These are phyloP conservation scores for Euura saliciscinereae DNA, from an alignment of 1,140 invertebrate species.

Conservation along the genomic window DNA sequence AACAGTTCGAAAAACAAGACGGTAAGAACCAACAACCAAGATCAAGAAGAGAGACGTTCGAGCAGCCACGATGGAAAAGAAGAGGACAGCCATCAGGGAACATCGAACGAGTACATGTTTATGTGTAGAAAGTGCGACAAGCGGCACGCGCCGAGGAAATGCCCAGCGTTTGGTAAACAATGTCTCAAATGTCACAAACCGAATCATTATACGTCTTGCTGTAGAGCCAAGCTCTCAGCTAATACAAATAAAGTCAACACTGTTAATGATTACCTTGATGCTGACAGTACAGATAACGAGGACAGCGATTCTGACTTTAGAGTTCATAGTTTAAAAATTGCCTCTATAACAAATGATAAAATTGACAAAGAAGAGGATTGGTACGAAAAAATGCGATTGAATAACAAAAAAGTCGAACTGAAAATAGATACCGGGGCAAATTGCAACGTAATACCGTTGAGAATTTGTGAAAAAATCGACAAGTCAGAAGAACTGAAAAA, in stretches of 20 bases:
- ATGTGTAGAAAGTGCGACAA: constrained; percentile 24
- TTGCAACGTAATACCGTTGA: constrained; percentile 26
- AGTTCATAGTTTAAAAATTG: neutral
- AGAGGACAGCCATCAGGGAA: neutral
- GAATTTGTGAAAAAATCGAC: constrained; percentile 27
- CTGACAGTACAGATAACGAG: neutral
- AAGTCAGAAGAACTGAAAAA: constrained; percentile 21
- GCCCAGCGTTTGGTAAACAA: constrained; percentile 31
- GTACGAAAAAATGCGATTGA: constrained; percentile 16
- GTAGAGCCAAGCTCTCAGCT: constrained; percentile 11
- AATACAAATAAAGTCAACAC: neutral
- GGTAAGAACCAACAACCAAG: too few relatives aligned
- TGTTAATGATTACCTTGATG: too few relatives aligned
- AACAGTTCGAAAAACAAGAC: neutral
- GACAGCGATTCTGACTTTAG: neutral
- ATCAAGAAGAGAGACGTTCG: too few relatives aligned
- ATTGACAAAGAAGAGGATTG: constrained; percentile 10
- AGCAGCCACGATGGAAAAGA: neutral
- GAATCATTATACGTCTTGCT: constrained; percentile 27
- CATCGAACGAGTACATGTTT: constrained; percentile 14
- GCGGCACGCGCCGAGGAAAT: constrained; percentile 20
- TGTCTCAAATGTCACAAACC: constrained; percentile 22
- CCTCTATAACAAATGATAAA: neutral
- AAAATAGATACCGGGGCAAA: constrained; percentile 13
- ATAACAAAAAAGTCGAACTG: constrained; percentile 17